Evolutionary conservation across 2,888 invertebrate genomes (phyloP).

Genomic region (Heliconius ethilla): DNA sequence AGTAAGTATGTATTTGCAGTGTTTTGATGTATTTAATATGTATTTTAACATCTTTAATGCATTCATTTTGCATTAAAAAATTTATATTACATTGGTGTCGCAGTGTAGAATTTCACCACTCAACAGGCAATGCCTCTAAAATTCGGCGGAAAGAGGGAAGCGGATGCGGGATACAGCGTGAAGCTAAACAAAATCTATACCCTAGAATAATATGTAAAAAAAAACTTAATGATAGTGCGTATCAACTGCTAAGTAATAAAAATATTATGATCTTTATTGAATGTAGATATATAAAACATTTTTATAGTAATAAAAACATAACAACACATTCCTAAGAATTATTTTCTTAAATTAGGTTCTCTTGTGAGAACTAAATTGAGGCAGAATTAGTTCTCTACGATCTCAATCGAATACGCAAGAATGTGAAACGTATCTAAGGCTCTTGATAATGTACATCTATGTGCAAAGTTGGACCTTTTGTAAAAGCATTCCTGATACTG

Average conservation of each 20-base stretch:
- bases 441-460: slow-evolving; percentile 6
- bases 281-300: too few species aligned
- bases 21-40: background rate
- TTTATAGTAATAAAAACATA: too few species aligned
- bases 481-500: slow-evolving; percentile 3
- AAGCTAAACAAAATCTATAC: too few species aligned
- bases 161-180: too few species aligned
- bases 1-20: slow-evolving; percentile 23
- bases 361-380: background rate
- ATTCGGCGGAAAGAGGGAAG: too few species aligned
- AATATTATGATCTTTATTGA: too few species aligned
- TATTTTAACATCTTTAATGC: background rate
- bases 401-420: slow-evolving; percentile 4
- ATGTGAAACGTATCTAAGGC: background rate
- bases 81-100: too few species aligned
- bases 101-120: too few species aligned
- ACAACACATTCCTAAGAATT: background rate
- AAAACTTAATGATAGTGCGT: too few species aligned
- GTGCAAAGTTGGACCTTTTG: background rate
- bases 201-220: too few species aligned
- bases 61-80: background rate
- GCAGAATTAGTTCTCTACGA: background rate
- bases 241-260: too few species aligned
- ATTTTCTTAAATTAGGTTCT: background rate
- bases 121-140: too few species aligned